phyloP scores from a whole-genome alignment of 2,888 invertebrate species.

The Acleris cristana region DNA sequence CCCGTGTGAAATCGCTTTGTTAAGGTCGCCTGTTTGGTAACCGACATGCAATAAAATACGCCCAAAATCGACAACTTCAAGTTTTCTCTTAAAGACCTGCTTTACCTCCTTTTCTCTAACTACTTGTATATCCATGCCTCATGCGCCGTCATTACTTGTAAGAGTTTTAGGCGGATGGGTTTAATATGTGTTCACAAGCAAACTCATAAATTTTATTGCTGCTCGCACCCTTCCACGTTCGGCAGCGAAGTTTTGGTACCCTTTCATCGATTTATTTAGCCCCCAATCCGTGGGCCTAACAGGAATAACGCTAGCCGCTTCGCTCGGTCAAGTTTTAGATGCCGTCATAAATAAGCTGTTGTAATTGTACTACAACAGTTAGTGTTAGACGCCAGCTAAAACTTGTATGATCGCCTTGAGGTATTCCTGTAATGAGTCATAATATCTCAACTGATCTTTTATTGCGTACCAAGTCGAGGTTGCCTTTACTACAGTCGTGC shows the following conservation, averaged over 20 bases:
- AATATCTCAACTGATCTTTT: constrained; percentile 17
- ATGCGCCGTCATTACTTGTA: constrained; percentile 25
- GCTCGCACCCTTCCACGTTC: constrained; percentile 35
- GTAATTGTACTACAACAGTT: background rate
- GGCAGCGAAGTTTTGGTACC: constrained; percentile 38
- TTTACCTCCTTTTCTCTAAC: background rate
- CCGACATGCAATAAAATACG: constrained; percentile 40
- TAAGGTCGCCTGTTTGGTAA: constrained; percentile 38
- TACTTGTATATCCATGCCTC: constrained; percentile 1
- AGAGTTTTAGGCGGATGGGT: constrained; percentile 35
- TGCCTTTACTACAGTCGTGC: background rate
- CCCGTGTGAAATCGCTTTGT: constrained; percentile 41
- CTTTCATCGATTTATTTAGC: constrained; percentile 38
- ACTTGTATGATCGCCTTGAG: constrained; percentile 10
- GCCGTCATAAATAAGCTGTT: too few species aligned
- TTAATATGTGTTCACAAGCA: constrained; percentile 40
- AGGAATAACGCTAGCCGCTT: too few species aligned
- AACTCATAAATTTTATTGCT: constrained; percentile 42
- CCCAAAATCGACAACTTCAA: constrained; percentile 14
- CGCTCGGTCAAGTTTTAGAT: too few species aligned
- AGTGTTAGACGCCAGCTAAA: constrained; percentile 8
- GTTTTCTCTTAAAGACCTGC: background rate
- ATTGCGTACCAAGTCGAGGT: constrained; percentile 4
- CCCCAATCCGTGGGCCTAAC: background rate
- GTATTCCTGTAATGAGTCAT: background rate